Percentiles rank a stretch among this genome's conserved stretches.
Conservation (phyloP, 64 coral and sea anemone genomes). For the Porites australiensis region DNA sequence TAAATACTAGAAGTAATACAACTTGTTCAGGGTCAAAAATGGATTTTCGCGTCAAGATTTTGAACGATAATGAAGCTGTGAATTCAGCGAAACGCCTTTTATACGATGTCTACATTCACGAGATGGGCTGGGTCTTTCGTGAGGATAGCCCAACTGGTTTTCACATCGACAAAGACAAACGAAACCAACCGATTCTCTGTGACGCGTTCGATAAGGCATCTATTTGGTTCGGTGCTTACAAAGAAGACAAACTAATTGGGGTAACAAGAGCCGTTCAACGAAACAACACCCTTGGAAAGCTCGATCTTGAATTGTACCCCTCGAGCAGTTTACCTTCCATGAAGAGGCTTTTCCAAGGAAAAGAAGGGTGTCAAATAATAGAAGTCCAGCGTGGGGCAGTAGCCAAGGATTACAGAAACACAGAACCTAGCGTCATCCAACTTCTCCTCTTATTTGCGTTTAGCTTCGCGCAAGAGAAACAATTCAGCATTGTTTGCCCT, state of each 20-base stretch:
- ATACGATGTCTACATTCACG: conserved; percentile 66
- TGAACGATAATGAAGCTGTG: conserved; percentile 56
- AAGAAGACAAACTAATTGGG: conserved; percentile 48
- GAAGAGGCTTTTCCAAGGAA: conserved; percentile 26
- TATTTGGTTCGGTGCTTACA: conserved; percentile 74
- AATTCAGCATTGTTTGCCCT: conserved; percentile 67
- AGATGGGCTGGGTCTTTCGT: conserved; percentile 59
- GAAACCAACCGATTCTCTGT: conserved; percentile 57
- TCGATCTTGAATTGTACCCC: conserved; percentile 71
- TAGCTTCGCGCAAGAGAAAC: conserved; percentile 60
- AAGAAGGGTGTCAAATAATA: conserved; percentile 32
- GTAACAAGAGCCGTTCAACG: conserved; percentile 70
- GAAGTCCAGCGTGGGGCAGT: conserved; percentile 77
- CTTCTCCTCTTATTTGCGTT: conserved; percentile 60
- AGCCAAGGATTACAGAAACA: conserved; percentile 39
- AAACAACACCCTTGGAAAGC: conserved; percentile 70
- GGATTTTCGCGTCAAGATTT: conserved; percentile 60
- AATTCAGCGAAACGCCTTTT: conserved; percentile 66
- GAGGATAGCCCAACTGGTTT: conserved; percentile 67
- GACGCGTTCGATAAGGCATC: conserved; percentile 71
- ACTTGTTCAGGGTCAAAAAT: not conserved
- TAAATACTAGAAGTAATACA: not conserved
- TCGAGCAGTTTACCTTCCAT: conserved; percentile 60
- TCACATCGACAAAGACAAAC: conserved; percentile 47
- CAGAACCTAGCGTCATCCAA: conserved; percentile 55